A percentile compares a stretch with the other conserved stretches of the same genome.
These are phyloP conservation scores for Esox lucius DNA, from an alignment of 2,797 vertebrate species.

Conservation along the genomic window DNA sequence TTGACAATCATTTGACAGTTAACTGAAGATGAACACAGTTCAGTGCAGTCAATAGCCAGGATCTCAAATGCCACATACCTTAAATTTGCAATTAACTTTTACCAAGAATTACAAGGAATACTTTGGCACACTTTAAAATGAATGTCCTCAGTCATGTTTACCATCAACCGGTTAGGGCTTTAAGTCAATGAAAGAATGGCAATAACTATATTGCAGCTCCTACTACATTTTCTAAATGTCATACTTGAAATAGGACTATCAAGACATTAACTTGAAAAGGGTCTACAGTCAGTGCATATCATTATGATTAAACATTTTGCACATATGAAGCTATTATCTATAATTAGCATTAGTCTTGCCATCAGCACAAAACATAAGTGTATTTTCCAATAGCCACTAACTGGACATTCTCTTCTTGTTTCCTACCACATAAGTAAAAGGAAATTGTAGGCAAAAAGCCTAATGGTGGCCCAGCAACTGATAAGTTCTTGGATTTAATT, in stretches of 20 bases:
- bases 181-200: neutral
- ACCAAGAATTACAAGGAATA: constrained; percentile 11
- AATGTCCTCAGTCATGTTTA: neutral
- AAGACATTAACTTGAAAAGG: constrained; percentile 17
- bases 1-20: neutral
- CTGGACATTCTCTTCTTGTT: constrained; percentile 62
- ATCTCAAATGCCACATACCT: neutral
- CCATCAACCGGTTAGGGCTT: neutral
- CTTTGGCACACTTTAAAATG: neutral
- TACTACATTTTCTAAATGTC: constrained; percentile 9
- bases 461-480: no score
- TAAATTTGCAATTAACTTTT: neutral
- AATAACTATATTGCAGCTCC: neutral
- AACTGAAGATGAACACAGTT: neutral
- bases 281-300: constrained; percentile 21
- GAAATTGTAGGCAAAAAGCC: no score
- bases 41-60: neutral
- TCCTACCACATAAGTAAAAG: constrained; percentile 63
- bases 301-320: constrained; percentile 36
- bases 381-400: constrained; percentile 64
- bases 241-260: constrained; percentile 19
- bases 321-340: constrained; percentile 42
- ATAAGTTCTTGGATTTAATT: no score
- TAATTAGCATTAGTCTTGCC: constrained; percentile 49
- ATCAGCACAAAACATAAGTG: constrained; percentile 47